Evolutionary conservation across 2,888 invertebrate species (phyloP).

Genomic region (Allygus modestus): DNA sequence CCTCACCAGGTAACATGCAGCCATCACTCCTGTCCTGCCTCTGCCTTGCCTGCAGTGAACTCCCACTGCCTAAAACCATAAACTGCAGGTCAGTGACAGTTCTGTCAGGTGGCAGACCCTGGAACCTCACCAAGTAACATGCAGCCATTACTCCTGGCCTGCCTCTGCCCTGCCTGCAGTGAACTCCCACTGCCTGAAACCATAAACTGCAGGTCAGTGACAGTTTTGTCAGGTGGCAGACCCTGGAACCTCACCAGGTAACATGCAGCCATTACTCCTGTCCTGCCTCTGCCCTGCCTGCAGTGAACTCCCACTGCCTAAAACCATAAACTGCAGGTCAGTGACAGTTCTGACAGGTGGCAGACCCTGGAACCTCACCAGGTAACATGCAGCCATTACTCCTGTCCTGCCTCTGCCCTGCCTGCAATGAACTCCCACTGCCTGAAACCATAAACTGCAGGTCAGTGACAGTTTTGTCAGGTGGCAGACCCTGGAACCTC

Average conservation of each 20-base stretch:
- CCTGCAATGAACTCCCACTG: slow-evolving; percentile 84
- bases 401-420: slow-evolving; percentile 86
- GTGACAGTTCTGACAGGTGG: slow-evolving; percentile 81
- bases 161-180: slow-evolving; percentile 70
- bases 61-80: slow-evolving; percentile 79
- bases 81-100: too few relatives aligned
- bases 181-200: too few relatives aligned
- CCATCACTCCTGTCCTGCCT: slow-evolving; percentile 85
- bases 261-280: slow-evolving; percentile 86
- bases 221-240: slow-evolving; percentile 81
- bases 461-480: slow-evolving; percentile 75
- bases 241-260: slow-evolving; percentile 81
- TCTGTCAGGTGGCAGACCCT: too few relatives aligned
- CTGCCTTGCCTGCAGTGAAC: slow-evolving; percentile 85
- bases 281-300: slow-evolving; percentile 83
- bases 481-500: slow-evolving; percentile 79
- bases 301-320: slow-evolving; percentile 85
- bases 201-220: slow-evolving; percentile 76
- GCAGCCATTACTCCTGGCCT: too few relatives aligned
- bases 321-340: slow-evolving; percentile 75
- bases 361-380: slow-evolving; percentile 80
- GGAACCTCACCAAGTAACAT: too few relatives aligned
- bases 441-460: slow-evolving; percentile 74
- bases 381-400: slow-evolving; percentile 85
- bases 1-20: slow-evolving; percentile 84